A percentile compares a stretch with the other conserved stretches of the same genome.
Conservation (phyloP, 2,888 invertebrate species). For the Amphimallon solstitiale region DNA sequence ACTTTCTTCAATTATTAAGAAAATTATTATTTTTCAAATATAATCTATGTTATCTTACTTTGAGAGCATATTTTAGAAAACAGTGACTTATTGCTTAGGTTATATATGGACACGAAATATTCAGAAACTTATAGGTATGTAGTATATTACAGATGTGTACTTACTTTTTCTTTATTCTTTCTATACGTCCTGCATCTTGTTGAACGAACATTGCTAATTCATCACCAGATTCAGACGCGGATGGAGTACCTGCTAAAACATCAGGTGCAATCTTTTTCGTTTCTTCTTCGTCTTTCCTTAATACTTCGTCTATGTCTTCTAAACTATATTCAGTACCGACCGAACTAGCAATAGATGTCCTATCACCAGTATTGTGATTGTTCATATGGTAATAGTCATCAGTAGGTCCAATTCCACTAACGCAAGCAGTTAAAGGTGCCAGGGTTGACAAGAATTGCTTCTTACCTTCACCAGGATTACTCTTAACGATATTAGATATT, state of each 20-base stretch:
- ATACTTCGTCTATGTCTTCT: constrained; percentile 71
- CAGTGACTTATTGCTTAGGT: too few species aligned
- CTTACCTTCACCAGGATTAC: constrained; percentile 50
- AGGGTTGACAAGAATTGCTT: constrained; percentile 83
- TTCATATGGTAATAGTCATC: constrained; percentile 70
- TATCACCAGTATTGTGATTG: constrained; percentile 65
- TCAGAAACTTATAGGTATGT: too few species aligned
- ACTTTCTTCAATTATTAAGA: too few species aligned
- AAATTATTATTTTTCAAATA: too few species aligned
- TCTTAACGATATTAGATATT: constrained; percentile 61
- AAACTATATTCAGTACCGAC: constrained; percentile 76
- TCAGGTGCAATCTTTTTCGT: constrained; percentile 76
- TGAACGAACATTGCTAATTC: constrained; percentile 87
- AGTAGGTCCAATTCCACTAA: constrained; percentile 66
- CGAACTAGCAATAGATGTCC: constrained; percentile 71
- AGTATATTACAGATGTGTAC: too few species aligned
- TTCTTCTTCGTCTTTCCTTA: constrained; percentile 66
- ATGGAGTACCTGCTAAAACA: constrained; percentile 80
- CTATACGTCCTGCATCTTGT: constrained; percentile 84
- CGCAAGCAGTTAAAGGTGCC: constrained; percentile 82
- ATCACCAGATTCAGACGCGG: constrained; percentile 68
- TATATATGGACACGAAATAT: too few species aligned
- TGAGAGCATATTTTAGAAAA: too few species aligned
- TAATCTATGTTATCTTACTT: too few species aligned
- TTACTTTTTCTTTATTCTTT: constrained; percentile 79